Base-by-base conservation (phyloP, 2,113 vertebrate genomes). In the Scartelaos histophorus region DNA sequence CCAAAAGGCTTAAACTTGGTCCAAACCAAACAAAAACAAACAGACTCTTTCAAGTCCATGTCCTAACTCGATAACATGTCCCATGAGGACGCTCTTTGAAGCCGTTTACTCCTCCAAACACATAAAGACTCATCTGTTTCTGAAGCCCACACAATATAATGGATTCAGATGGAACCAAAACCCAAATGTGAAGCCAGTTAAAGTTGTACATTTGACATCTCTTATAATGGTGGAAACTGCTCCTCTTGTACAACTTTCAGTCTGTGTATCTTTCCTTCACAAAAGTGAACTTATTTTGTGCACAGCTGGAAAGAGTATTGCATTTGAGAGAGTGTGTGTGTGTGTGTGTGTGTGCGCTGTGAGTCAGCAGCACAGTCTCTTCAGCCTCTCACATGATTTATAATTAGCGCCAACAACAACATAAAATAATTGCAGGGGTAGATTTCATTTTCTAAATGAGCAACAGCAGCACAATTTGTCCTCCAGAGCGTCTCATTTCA, bases 281-380 rank as follows among this genome's bases (percentile, higher is more conserved):
- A 90, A 78, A 90, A 74, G 69, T 73, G 62, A 83, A 76, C 73
- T 54, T 76, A 86, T 83, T 88, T 88, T 80, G 83, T 78, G 78
- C 81, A 82, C 90, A 90, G 85, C 86, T 92, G 90, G 84, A 78
- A 85, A 78, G 78, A 78, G 85, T 87, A 78, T 70, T 76, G 70
- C 80, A 73, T 81, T 88, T 79, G 71, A 89, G 82, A 62, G 83
- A 75, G 85, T 66, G 73, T 83, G 61, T 73, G 73, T 80, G 2
- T 43, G 38, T 43, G 38, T 43, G 38, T 43, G 60, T 53, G 76
- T 71, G 71, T 68, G 67, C 70, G 80, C 71, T 22, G 43, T 80
- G 85, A 85, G 74, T 89, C 85, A 84, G 85, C 84, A 74, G 16
- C 74, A 35, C 75, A 45, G 69, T 57, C 71, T 72, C 71, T 74